Conservation (phyloP, 2,797 vertebrate genomes). For the Miichthys miiuy region DNA sequence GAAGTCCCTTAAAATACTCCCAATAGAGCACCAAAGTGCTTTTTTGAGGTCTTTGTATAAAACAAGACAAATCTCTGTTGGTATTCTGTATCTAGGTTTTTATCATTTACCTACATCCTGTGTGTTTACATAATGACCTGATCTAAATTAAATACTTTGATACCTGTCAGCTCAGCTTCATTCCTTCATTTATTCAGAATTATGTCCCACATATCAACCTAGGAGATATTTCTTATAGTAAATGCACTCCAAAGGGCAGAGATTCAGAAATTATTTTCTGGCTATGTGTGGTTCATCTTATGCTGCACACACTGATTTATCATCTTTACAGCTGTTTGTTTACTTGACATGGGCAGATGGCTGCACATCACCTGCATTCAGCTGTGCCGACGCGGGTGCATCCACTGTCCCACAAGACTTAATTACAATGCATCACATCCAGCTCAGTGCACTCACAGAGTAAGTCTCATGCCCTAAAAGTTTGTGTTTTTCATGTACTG, state of each 20-base stretch:
- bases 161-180: not conserved
- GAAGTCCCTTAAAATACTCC: not conserved
- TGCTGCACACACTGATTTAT: constrained; percentile 21
- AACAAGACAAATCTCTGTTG: not conserved
- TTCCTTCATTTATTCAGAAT: not conserved
- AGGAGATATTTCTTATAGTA: not conserved
- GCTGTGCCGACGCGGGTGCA: constrained; percentile 28
- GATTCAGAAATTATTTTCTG: not conserved
- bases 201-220: not conserved
- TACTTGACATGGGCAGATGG: constrained; percentile 32
- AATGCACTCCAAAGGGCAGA: not conserved
- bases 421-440: constrained; percentile 80
- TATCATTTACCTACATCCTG: not conserved
- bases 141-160: not conserved
- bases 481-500: constrained; percentile 74
- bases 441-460: constrained; percentile 54
- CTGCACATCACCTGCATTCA: constrained; percentile 53
- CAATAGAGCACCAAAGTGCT: not conserved
- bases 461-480: constrained; percentile 86
- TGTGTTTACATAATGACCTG: not conserved
- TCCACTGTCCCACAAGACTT: constrained; percentile 35
- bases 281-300: not conserved
- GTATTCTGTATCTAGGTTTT: not conserved
- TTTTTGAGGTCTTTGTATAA: not conserved
- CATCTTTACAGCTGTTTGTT: constrained; percentile 43